These are phyloP conservation scores for Gambusia holbrooki DNA, from an alignment of 2,113 vertebrate species.

Conservation along the genomic window DNA sequence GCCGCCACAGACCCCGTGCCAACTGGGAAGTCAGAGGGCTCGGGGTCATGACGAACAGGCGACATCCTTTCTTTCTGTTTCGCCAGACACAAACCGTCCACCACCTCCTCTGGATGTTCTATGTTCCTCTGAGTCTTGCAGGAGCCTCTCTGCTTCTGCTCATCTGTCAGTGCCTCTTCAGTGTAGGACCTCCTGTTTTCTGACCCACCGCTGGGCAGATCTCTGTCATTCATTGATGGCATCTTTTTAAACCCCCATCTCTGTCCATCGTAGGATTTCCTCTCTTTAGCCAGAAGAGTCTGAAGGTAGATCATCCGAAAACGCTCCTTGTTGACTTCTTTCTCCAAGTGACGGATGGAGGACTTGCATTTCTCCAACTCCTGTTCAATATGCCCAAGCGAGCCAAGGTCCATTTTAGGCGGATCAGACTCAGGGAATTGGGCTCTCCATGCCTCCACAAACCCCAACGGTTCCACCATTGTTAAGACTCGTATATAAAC, in stretches of 20 bases:
- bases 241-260: conserved; percentile 91
- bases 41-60: conserved; percentile 53
- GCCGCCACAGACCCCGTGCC: conserved; percentile 88
- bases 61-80: conserved; percentile 67
- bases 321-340: conserved; percentile 97
- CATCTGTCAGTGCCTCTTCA: conserved; percentile 58
- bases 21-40: conserved; percentile 53
- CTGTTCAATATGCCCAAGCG: conserved; percentile 90
- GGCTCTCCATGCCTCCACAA: conserved; percentile 96
- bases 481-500: conserved; percentile 45
- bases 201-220: conserved; percentile 55
- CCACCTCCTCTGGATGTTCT: conserved; percentile 70
- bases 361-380: conserved; percentile 95
- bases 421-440: conserved; percentile 97
- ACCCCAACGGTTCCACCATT: conserved; percentile 97
- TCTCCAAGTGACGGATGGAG: conserved; percentile 92
- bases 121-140: conserved; percentile 73
- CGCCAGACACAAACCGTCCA: conserved; percentile 61
- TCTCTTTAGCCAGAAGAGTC: conserved; percentile 95
- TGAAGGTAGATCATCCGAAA: conserved; percentile 99
- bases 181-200: conserved; percentile 44
- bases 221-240: conserved; percentile 74
- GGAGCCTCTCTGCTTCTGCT: conserved; percentile 63
- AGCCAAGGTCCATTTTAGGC: conserved; percentile 93
- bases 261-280: conserved; percentile 93